Evolutionary conservation across 2,797 vertebrate genomes (phyloP), one percentile per base, ranked within the genome.

Genomic region (Novumbra hubbsi): DNA sequence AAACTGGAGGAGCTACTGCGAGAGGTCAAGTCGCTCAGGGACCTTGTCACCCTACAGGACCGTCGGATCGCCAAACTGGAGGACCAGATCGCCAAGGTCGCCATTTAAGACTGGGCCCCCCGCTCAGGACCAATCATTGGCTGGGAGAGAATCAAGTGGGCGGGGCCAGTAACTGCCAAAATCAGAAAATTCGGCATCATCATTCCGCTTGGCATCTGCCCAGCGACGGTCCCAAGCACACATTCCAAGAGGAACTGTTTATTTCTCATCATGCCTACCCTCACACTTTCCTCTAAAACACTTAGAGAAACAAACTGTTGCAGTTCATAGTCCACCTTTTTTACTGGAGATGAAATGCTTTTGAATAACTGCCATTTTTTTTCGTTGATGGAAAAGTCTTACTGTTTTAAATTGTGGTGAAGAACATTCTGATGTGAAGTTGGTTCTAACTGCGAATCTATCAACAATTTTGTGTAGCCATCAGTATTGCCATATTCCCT

Each of bases 1-100:
- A 99, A 97, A 91, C 89, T 99, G 95, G 98, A 99, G 64, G 97
- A 98, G 91, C 94, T 99, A 74, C 92, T 99, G 84, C 94, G 95
- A 89, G 98, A 99, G 94, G 95, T 99, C 87, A 97, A 95, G 88
- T 96, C 94, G 60, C 97, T 99, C 88, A 96, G 96, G 93, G 97
- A 98, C 90, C 95, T 95, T 1, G 96, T 99, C 91, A 94, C 94
- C 92, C 94, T 91, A 83, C 98, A 99, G 85, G 96, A 97, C 9
- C 96, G 96, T 78, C 95, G 98, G 73, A 98, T 99, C 81, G 91
- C 96, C 93, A 98, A 95, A 94, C 92, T 99, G 88, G 98, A 99
- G 90, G 95, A 98, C 81, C 95, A 97, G 92, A 91, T 99, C 78
- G 93, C 96, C 71, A 99, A 97, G 94, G 94, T 98, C 0, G 92